A percentile compares a stretch with the other conserved stretches of the same genome.
These are phyloP conservation scores for Cyclura pinguis DNA, from an alignment of 2,797 vertebrate species.

Conservation along the genomic window DNA sequence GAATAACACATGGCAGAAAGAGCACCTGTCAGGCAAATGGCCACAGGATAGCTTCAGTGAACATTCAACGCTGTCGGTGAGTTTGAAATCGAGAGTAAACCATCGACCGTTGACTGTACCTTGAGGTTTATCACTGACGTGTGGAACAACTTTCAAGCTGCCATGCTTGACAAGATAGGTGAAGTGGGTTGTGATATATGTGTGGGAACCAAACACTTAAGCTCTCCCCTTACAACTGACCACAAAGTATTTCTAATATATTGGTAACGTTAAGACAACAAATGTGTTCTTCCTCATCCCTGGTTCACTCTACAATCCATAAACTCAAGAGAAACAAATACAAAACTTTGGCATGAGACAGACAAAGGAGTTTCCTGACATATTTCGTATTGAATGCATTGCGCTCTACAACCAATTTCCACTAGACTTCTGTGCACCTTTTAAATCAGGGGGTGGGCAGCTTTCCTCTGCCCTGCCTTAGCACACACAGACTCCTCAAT, in stretches of 20 bases:
- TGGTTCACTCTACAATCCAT: neutral
- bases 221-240: neutral
- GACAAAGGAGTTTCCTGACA: too few relatives aligned
- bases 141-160: constrained; percentile 48
- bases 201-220: constrained; percentile 29
- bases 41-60: constrained; percentile 86
- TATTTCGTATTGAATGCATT: too few relatives aligned
- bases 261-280: too few relatives aligned
- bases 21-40: neutral
- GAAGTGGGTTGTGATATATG: constrained; percentile 56
- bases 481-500: too few relatives aligned
- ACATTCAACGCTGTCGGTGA: constrained; percentile 99
- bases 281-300: too few relatives aligned
- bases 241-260: neutral
- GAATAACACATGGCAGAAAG: constrained; percentile 57
- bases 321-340: neutral
- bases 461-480: too few relatives aligned
- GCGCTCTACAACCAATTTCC: too few relatives aligned
- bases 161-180: constrained; percentile 60
- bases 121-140: constrained; percentile 85
- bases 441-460: too few relatives aligned
- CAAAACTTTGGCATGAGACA: neutral
- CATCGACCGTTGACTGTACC: constrained; percentile 99
- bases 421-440: neutral
- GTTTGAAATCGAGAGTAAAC: constrained; percentile 95